Base-by-base conservation (phyloP, 1,140 invertebrate species). In the Drosophila dunni region DNA sequence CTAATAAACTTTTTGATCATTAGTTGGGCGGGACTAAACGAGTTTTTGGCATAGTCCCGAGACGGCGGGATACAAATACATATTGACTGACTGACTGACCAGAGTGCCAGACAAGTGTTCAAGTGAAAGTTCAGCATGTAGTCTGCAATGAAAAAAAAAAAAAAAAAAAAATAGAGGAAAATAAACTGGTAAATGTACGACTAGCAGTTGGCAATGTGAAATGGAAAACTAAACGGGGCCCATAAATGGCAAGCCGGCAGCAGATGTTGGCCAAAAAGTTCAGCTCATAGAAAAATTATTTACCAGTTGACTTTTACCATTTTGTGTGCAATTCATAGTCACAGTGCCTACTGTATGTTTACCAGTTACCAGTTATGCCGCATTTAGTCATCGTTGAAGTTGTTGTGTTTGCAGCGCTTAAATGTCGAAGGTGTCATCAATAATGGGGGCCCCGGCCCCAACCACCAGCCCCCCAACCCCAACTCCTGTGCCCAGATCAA, bases 371-470 rank as follows among this genome's bases (percentile, higher is more conserved):
- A 56, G 53, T 40, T 7, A 45, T 29, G 48, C 42, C 63, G 54
- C 69, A 77, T 81, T 86, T 88, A 88, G 84, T 89, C 83, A 89
- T 80, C 77, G 73, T 65, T 60, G 71, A 65, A 48, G 45, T 81
- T 62, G 45, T 81, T 62, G 74, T 71, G 71, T 38, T 68, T 50
- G 65, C 63, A 64, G 54, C 57, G 60, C 73, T 54, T 89, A 88
- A 88, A 88, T 88, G 84, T 88, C 84, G 84, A 89, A 88, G 84
- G 84, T 88, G 84, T 84, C 84, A 88, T 88, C 85, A 88, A 89
- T 88, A 79, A 76, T 76, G 64, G 54, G 3, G 56, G 29, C 34
- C 40, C 56, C 15, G 36, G 33, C 36, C n/a, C 53, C 53, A 20
- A 20, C 48, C 1, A 24, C 24, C 24, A 1, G 24, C 1, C 3